Percentiles rank a stretch among this genome's conserved stretches.
phyloP scores from a whole-genome alignment of 2,797 vertebrate genomes.

The Poecilia wingei region DNA sequence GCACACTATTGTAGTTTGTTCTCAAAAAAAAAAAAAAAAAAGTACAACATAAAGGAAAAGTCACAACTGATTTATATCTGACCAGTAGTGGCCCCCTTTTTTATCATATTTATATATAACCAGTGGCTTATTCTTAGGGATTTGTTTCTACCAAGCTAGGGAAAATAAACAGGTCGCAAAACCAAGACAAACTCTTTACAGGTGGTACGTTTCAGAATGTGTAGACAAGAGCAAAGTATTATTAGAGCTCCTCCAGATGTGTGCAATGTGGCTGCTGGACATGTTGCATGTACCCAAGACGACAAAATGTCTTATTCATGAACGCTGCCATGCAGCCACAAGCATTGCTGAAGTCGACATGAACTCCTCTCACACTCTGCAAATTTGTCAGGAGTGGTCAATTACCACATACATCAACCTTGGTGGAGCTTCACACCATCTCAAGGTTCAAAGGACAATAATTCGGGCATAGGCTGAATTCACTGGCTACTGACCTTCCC shows the following conservation, averaged over 20 bases:
- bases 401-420: slow-evolving; percentile 79
- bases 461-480: slow-evolving; percentile 69
- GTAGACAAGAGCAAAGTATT: background rate
- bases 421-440: slow-evolving; percentile 67
- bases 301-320: slow-evolving; percentile 77
- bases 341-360: slow-evolving; percentile 59
- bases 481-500: slow-evolving; percentile 69
- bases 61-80: slow-evolving; percentile 13
- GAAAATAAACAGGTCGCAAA: background rate
- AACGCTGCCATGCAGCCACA: slow-evolving; percentile 54
- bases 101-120: background rate
- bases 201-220: background rate
- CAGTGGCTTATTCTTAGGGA: background rate
- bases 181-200: slow-evolving; percentile 4
- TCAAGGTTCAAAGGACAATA: slow-evolving; percentile 79
- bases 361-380: slow-evolving; percentile 49
- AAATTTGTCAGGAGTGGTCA: slow-evolving; percentile 70
- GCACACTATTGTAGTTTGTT: slow-evolving; percentile 12
- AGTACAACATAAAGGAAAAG: slow-evolving; percentile 16
- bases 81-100: background rate
- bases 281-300: slow-evolving; percentile 63
- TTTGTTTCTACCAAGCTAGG: background rate
- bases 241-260: slow-evolving; percentile 59
- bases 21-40: slow-evolving; percentile 9
- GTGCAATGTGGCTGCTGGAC: slow-evolving; percentile 71